Percentiles rank a stretch among this genome's conserved stretches.
Conservation (phyloP, 2,113 vertebrate genomes). For the Sus scrofa region T2T-Sscrofa CM000819.6:118459501-118460000, state of each 20-base stretch:
- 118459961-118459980: background rate
- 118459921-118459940: background rate
- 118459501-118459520: background rate
- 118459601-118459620: background rate
- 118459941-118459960: background rate
- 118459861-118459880: background rate
- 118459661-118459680: background rate
- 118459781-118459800: background rate
- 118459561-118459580: background rate
- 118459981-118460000: background rate
- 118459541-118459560: background rate
- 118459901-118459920: constrained; percentile 13
- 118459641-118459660: background rate
- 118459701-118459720: background rate
- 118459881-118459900: background rate
- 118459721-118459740: background rate
- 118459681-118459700: constrained; percentile 2
- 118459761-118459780: background rate
- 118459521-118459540: background rate
- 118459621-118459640: background rate
- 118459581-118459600: background rate
- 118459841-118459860: background rate
- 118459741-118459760: background rate
- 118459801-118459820: background rate
- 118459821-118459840: background rate